Conservation (phyloP, 2,888 invertebrate species). For the Scaptomyza caliginosa region DNA sequence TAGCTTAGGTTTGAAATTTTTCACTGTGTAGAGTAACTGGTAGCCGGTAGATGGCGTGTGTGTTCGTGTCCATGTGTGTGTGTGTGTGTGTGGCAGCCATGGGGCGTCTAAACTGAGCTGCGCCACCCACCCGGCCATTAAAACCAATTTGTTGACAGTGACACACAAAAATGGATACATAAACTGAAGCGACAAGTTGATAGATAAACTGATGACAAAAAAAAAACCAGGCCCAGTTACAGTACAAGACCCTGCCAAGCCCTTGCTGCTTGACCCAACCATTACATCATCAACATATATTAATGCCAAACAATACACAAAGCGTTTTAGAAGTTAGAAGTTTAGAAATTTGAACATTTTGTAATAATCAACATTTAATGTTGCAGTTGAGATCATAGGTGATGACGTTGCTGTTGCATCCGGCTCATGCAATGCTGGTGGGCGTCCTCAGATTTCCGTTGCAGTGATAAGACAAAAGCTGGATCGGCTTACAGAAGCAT, state of each 20-base stretch:
- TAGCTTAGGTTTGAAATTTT: no score
- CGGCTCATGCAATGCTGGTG: conserved; percentile 39
- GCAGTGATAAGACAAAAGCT: conserved; percentile 12
- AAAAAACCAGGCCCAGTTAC: conserved; percentile 28
- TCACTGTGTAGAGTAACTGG: not conserved
- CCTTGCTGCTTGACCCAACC: not conserved
- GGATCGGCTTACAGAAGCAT: conserved; percentile 32
- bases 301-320: not conserved
- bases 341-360: not conserved
- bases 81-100: conserved; percentile 12
- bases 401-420: conserved; percentile 19
- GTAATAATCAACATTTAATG: no score
- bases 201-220: conserved; percentile 51
- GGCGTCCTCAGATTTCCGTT: conserved; percentile 43
- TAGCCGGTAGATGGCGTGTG: not conserved
- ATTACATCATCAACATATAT: conserved; percentile 46
- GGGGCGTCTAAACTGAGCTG: conserved; percentile 22
- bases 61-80: conserved; percentile 4
- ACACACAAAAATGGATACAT: conserved; percentile 76
- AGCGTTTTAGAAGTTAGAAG: not conserved
- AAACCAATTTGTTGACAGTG: conserved; percentile 80
- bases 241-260: not conserved
- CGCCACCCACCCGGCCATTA: conserved; percentile 68
- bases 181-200: conserved; percentile 60
- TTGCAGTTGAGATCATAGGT: conserved; percentile 5